Percentiles rank a stretch among this genome's conserved stretches.
Conservation (phyloP, 2,888 invertebrate species). For the Catonia carolina region DNA sequence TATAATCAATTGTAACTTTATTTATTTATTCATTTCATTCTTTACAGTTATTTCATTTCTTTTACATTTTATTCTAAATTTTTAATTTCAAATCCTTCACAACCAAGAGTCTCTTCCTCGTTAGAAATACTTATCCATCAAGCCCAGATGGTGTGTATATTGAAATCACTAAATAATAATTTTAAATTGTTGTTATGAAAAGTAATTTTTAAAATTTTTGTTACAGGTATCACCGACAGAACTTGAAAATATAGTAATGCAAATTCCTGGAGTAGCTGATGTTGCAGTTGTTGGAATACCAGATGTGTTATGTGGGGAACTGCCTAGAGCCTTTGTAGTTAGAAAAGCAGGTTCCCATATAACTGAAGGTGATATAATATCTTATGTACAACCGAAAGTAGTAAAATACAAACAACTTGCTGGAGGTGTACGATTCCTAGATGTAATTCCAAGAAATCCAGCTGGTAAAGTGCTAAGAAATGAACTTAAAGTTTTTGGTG, state of each 20-base stretch:
- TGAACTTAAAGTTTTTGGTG: conserved; percentile 42
- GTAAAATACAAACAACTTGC: conserved; percentile 44
- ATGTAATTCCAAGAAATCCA: conserved; percentile 39
- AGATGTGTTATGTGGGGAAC: conserved; percentile 63
- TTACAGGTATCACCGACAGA: conserved; percentile 77
- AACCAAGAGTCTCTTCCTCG: no score
- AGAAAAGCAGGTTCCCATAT: conserved; percentile 50
- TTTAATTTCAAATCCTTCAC: no score
- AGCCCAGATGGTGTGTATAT: no score
- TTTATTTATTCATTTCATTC: no score
- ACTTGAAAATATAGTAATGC: conserved; percentile 67
- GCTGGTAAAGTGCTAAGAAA: conserved; percentile 39
- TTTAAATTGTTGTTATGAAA: no score
- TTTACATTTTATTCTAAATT: no score
- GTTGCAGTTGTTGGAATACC: conserved; percentile 73
- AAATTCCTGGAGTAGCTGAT: conserved; percentile 63
- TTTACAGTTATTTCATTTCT: no score
- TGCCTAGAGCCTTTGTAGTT: conserved; percentile 68
- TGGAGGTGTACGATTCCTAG: conserved; percentile 46
- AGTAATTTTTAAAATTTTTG: neutral
- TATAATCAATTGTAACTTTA: no score
- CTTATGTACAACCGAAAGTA: conserved; percentile 48
- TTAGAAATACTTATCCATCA: no score
- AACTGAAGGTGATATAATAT: conserved; percentile 51
- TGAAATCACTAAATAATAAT: neutral